Evolutionary conservation across 2,113 vertebrate genomes (phyloP).

Genomic region (Mus spicilegus): DNA sequence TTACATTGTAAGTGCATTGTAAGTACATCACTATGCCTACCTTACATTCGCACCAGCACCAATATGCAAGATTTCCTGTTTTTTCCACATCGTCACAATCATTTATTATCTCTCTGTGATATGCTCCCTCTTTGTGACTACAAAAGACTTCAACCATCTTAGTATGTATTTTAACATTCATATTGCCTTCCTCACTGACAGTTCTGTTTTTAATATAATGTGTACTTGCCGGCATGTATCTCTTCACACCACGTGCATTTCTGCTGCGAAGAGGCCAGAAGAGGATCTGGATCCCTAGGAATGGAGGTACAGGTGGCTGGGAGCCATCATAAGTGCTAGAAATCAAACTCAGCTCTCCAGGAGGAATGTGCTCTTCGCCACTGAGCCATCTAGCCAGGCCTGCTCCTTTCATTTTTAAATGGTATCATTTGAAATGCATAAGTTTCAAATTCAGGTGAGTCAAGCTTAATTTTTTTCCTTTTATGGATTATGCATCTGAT

Average conservation of each 20-base stretch:
- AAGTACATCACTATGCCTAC: background rate
- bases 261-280: background rate
- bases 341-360: too few species aligned
- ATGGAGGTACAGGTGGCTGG: background rate
- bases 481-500: background rate
- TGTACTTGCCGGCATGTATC: background rate
- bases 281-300: background rate
- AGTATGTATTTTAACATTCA: background rate
- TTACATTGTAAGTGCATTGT: background rate
- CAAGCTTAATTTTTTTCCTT: background rate
- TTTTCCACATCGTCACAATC: background rate
- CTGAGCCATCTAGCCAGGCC: background rate
- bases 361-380: background rate
- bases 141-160: background rate
- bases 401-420: background rate
- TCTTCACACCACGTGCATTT: background rate
- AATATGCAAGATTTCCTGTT: background rate
- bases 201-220: background rate
- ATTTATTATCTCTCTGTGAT: background rate
- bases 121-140: background rate
- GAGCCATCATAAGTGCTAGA: background rate
- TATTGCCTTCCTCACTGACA: background rate
- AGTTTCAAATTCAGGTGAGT: background rate
- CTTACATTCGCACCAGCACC: background rate
- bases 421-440: background rate